Evolutionary conservation across 2,888 invertebrate genomes (phyloP).

Genomic region (Erebia ligea): DNA sequence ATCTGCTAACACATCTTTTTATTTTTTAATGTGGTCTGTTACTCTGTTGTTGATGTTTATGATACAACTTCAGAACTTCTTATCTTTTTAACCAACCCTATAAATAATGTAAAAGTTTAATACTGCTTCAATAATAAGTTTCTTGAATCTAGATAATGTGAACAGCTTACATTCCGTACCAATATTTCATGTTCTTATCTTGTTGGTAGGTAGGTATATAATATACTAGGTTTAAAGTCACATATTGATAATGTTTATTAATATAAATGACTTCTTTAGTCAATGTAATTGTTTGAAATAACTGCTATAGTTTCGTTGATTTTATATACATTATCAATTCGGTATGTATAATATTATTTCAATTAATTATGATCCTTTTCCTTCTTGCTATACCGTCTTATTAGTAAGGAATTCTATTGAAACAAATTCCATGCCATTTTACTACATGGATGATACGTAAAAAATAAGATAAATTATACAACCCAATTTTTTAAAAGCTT

Average conservation of each 20-base stretch:
- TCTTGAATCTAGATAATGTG: constrained; percentile 15
- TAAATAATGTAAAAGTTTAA: constrained; percentile 17
- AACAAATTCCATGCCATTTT: too few species aligned
- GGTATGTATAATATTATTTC: too few species aligned
- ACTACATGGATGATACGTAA: too few species aligned
- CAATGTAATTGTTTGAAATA: background rate
- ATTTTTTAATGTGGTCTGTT: background rate
- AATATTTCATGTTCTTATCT: constrained; percentile 12
- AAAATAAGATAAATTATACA: too few species aligned
- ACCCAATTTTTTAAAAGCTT: too few species aligned
- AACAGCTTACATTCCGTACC: constrained; percentile 3
- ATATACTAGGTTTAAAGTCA: background rate
- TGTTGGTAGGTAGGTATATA: background rate
- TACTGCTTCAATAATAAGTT: constrained; percentile 16
- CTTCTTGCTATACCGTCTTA: too few species aligned
- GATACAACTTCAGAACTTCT: background rate
- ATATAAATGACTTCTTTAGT: background rate
- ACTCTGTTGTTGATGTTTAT: background rate
- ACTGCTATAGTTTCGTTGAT: background rate
- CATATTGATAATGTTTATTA: constrained; percentile 1
- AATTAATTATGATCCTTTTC: too few species aligned
- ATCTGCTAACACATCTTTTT: background rate
- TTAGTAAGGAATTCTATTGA: too few species aligned
- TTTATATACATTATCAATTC: too few species aligned
- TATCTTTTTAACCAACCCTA: constrained; percentile 8